Evolutionary conservation across 1,140 invertebrate species (phyloP).

Genomic region (Adoxophyes honmai): DNA sequence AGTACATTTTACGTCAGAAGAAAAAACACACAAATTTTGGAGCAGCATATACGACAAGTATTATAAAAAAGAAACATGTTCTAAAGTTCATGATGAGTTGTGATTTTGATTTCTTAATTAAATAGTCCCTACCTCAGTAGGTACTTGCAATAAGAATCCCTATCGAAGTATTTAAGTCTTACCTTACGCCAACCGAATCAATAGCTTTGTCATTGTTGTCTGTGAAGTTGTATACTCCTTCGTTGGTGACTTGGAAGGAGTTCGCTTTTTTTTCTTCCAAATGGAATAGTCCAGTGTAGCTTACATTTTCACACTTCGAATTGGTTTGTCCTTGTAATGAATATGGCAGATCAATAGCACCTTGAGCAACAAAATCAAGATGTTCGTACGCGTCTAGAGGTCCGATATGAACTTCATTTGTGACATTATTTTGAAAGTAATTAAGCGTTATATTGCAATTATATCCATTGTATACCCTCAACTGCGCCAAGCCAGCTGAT

Average conservation of each 20-base stretch:
- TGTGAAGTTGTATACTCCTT: slow-evolving; percentile 45
- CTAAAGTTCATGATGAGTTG: slow-evolving; percentile 29
- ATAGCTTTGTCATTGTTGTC: slow-evolving; percentile 66
- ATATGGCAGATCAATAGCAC: slow-evolving; percentile 45
- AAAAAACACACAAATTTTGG: slow-evolving; percentile 53
- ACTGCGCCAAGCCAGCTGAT: slow-evolving; percentile 51
- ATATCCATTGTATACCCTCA: slow-evolving; percentile 62
- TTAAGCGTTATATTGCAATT: slow-evolving; percentile 58
- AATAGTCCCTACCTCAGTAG: background rate
- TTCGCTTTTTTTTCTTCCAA: slow-evolving; percentile 60
- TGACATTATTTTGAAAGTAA: slow-evolving; percentile 14
- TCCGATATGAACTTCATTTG: slow-evolving; percentile 28
- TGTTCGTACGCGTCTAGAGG: slow-evolving; percentile 54
- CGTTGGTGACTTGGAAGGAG: slow-evolving; percentile 66
- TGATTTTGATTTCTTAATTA: slow-evolving; percentile 13
- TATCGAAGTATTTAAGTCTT: slow-evolving; percentile 18
- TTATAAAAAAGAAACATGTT: slow-evolving; percentile 39
- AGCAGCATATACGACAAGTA: slow-evolving; percentile 46
- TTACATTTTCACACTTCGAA: slow-evolving; percentile 37
- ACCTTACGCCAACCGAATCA: slow-evolving; percentile 58
- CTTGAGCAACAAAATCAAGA: slow-evolving; percentile 41
- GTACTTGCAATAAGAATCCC: no score
- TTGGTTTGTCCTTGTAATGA: slow-evolving; percentile 37
- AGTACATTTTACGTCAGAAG: slow-evolving; percentile 34
- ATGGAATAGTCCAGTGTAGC: slow-evolving; percentile 36